Evolutionary conservation across 2,113 vertebrate species (phyloP).

Genomic region (Haemorhous mexicanus): DNA sequence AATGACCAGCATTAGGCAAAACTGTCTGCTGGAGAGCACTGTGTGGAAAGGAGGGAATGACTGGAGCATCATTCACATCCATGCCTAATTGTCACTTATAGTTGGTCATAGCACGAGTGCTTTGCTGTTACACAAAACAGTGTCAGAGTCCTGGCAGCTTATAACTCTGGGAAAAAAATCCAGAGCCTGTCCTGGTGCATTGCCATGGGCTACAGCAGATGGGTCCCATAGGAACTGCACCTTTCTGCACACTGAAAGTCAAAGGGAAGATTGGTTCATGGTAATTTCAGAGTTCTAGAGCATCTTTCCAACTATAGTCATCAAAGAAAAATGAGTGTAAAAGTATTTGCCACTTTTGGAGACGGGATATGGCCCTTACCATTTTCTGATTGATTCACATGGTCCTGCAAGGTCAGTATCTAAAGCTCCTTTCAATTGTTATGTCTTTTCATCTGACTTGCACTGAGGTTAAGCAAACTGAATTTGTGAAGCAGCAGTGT

Average conservation of each 20-base stretch:
- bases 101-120: neutral
- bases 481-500: neutral
- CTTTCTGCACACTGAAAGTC: neutral
- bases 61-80: neutral
- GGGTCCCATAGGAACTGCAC: neutral
- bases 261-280: neutral
- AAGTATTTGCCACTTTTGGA: neutral
- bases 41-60: neutral
- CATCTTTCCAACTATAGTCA: neutral
- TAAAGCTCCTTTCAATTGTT: neutral
- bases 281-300: neutral
- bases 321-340: neutral
- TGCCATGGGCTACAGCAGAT: neutral
- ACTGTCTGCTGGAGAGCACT: neutral
- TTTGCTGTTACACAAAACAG: neutral
- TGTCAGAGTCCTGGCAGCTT: neutral
- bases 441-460: neutral
- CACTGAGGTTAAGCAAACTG: neutral
- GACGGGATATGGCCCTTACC: accelerated
- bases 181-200: neutral
- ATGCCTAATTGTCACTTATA: neutral
- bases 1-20: neutral
- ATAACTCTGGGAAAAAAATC: neutral
- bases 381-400: neutral
- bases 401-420: neutral